Conservation (phyloP, 2,113 vertebrate genomes). For the Bambusicola thoracicus region DNA sequence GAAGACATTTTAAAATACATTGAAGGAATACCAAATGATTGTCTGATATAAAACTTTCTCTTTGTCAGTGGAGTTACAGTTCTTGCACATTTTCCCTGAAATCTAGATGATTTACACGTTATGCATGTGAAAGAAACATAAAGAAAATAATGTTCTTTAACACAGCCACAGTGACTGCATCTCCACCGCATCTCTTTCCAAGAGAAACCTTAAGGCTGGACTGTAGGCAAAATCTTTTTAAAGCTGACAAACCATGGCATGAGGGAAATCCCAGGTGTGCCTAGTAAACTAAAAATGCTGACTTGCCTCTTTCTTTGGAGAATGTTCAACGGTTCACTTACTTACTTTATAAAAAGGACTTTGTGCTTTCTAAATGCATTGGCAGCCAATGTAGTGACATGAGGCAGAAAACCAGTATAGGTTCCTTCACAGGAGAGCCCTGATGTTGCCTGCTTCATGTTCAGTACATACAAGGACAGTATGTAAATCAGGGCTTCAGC, state of each 20-base stretch:
- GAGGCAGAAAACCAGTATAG: background rate
- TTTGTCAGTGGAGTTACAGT: background rate
- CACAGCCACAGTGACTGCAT: background rate
- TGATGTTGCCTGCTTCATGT: background rate
- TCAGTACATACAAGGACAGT: background rate
- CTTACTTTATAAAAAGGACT: background rate
- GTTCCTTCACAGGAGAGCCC: background rate
- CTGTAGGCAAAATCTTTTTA: background rate
- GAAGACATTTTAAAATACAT: background rate
- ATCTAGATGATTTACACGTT: background rate
- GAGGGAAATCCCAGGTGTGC: slow-evolving; percentile 8
- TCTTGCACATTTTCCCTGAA: background rate
- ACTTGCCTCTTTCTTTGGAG: background rate
- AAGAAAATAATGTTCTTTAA: background rate
- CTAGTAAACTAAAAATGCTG: background rate
- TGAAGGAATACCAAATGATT: background rate
- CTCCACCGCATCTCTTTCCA: too few species aligned
- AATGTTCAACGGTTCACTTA: background rate
- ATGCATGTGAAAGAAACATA: background rate
- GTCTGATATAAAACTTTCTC: background rate
- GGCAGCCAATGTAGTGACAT: background rate
- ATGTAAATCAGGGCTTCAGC: background rate
- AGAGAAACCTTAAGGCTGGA: background rate
- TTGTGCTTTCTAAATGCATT: background rate
- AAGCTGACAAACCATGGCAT: background rate